Base-by-base conservation (phyloP, 2,113 vertebrate genomes). In the Regulus satrapa region DNA sequence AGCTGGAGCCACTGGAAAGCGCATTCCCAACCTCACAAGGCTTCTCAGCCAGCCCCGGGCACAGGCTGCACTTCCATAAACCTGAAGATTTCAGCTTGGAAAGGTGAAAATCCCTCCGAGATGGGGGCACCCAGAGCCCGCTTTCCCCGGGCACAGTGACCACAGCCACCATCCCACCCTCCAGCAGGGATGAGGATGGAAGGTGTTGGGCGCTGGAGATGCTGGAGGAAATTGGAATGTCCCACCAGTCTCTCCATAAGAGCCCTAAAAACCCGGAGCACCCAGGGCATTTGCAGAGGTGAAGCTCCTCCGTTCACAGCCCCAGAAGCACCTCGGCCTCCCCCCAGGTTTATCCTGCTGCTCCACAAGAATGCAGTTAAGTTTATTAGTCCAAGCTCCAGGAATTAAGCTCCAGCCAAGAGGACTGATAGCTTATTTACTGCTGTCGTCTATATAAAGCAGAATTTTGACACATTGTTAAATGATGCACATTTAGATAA, bases 401-500 rank as follows among this genome's bases (percentile, higher is more conserved):
- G 96, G 97, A 98, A 97, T 96, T 91, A 98, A 95, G 96, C 95
- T 92, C 93, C 96, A 95, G 92, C 97, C 97, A 96, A 75, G 94
- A 97, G 94, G 89, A 97, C 97, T 98, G 98, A 98, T 98, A 83
- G 98, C 98, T 98, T 98, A 98, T 98, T 98, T 98, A 98, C 98
- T 93, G 97, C 97, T 97, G 98, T 98, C 98, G 91, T 97, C 97
- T 97, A 98, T 95, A 98, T 97, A 98, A 98, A 98, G 98, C 97
- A 97, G 96, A 97, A 98, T 98, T 98, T 98, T 98, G 98, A 98
- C 98, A 98, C 97, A 96, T 97, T 97, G 98, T 97, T 98, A 98
- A 98, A 98, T 98, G 98, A 98, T 98, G 98, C 97, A 98, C 98
- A 97, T 98, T 98, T 98, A 98, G 98, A 97, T 98, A 98, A 98